A percentile compares a stretch with the other conserved stretches of the same genome.
Evolutionary conservation across 1,140 invertebrate species (phyloP).

Genomic region (Drosophila paulistorum): DNA sequence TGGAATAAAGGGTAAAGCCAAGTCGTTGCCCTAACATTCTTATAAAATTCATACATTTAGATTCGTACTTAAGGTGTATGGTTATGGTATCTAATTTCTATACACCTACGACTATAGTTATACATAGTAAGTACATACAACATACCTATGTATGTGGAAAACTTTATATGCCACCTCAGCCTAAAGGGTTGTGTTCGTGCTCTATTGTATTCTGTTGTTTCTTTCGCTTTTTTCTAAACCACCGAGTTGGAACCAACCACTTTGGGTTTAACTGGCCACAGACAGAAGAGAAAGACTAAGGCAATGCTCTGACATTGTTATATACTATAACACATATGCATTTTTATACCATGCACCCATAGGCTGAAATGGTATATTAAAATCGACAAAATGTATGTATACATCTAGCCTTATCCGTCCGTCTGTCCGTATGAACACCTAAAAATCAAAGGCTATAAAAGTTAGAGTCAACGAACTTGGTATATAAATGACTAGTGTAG

Average conservation of each 20-base stretch:
- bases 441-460: too few species aligned
- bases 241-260: slow-evolving; percentile 22
- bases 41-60: not conserved
- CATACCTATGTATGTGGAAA: not conserved
- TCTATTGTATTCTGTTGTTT: slow-evolving; percentile 21
- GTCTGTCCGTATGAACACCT: too few species aligned
- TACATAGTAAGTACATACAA: not conserved
- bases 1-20: too few species aligned
- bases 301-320: slow-evolving; percentile 6
- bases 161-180: not conserved
- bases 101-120: slow-evolving; percentile 1
- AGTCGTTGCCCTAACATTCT: too few species aligned
- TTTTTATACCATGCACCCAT: not conserved
- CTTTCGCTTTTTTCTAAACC: slow-evolving; percentile 19
- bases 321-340: not conserved
- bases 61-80: not conserved
- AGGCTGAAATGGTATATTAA: too few species aligned
- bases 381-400: too few species aligned
- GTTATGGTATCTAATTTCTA: slow-evolving; percentile 5
- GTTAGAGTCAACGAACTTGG: too few species aligned
- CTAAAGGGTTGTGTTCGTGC: slow-evolving; percentile 22
- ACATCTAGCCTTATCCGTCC: too few species aligned
- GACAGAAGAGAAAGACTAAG: slow-evolving; percentile 12
- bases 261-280: slow-evolving; percentile 6
- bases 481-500: too few species aligned